Evolutionary conservation across 2,113 vertebrate species (phyloP), one percentile per base, ranked within the genome.

Genomic region (Tragelaphus buxtoni): DNA sequence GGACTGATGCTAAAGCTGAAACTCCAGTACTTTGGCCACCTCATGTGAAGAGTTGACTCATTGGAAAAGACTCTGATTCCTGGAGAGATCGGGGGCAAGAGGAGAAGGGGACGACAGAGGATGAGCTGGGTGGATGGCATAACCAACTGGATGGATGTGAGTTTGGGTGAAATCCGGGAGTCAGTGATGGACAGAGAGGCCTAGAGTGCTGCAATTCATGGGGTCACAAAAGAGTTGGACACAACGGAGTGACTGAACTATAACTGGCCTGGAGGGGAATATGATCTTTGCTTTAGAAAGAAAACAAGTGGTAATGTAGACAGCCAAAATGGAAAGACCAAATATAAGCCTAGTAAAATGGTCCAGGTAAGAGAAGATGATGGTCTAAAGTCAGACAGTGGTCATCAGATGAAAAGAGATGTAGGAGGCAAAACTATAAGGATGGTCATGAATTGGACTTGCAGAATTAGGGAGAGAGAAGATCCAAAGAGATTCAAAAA

Each of bases 131-230:
- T 47, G 47, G 47, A 47, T 47, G 47, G 47, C 47, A 47, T 47
- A 2, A 47, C 47, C 0, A 11, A 2, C 47, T 47, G 2, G 9
- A 11, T 47, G 47, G 10, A 47, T 2, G 0, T 47, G 47, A 47
- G 0, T 47, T 11, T 47, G 47, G 11, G 47, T 47, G 47, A 47
- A 47, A 10, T 0, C 47, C 47, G 9, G 47, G 47, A 47, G 47
- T 12, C 11, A 2, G 47, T 47, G 47, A 47, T 47, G 47, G 47
- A 47, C 47, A 47, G 47, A 3, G 47, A 47, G 47, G 47, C 47
- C 10, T 47, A 10, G 2, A 2, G 47, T 47, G 47, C 9, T 47
- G 47, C 47, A 2, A 47, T 47, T 47, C 47, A 47, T 47, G 47
- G 47, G 10, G 47, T 47, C 2, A 2, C 47, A 47, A 45, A 47